Conservation (phyloP, 2,888 invertebrate species). For the Ophion obscuratus region DNA sequence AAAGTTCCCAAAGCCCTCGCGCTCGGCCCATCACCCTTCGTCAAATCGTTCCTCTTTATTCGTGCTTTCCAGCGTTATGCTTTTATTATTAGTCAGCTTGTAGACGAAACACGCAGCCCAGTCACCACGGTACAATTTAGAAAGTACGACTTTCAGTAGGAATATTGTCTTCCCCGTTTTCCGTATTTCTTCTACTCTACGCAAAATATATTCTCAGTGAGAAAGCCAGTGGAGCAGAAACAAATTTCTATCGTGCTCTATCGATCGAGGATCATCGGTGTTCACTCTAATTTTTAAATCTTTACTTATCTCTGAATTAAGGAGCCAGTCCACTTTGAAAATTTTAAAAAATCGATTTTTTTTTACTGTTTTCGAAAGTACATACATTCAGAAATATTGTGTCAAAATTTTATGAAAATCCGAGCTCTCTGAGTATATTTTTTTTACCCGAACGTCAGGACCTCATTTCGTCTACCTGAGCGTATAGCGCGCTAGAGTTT, state of each 20-base stretch:
- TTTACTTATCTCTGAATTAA: background rate
- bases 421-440: no score
- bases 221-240: background rate
- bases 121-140: slow-evolving; percentile 29
- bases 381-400: no score
- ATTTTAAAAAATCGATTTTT: no score
- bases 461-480: no score
- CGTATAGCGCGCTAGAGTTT: no score
- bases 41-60: slow-evolving; percentile 17
- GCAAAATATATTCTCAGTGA: background rate
- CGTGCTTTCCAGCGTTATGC: slow-evolving; percentile 20
- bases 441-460: no score
- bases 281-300: background rate
- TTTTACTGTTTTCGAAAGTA: no score
- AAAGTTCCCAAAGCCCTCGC: slow-evolving; percentile 59
- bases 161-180: background rate
- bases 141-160: slow-evolving; percentile 32
- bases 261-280: background rate
- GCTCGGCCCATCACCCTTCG: slow-evolving; percentile 61
- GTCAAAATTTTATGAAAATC: no score
- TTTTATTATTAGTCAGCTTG: slow-evolving; percentile 5
- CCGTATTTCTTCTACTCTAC: background rate
- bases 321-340: no score
- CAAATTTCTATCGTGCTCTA: background rate
- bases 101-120: slow-evolving; percentile 35